Evolutionary conservation across 30 jellyfish, hydroid and myxozoan genomes (phyloP).

Genomic region (Thelohanellus kitauei): DNA sequence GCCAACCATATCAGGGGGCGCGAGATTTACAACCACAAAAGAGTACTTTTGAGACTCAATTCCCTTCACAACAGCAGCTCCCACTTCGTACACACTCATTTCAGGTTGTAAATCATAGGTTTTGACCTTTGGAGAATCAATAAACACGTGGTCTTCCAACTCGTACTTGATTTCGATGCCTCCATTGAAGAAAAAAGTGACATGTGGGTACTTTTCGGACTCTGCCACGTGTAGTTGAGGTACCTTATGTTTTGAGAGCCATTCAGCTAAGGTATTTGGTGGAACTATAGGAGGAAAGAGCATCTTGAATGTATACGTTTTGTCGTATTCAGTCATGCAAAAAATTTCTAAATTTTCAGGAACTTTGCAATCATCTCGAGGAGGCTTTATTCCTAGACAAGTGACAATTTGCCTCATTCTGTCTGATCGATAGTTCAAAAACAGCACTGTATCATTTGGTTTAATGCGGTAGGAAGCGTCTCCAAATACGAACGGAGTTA

Average conservation of each 20-base stretch:
- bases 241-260: slow-evolving; percentile 24
- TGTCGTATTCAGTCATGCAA: slow-evolving; percentile 67
- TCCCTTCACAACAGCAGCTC: slow-evolving; percentile 19
- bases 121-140: slow-evolving; percentile 96
- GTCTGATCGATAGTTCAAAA: slow-evolving; percentile 83
- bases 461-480: background rate
- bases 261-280: slow-evolving; percentile 68
- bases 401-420: slow-evolving; percentile 92
- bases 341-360: slow-evolving; percentile 30
- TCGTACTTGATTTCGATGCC: slow-evolving; percentile 61
- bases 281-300: slow-evolving; percentile 74
- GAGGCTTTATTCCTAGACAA: slow-evolving; percentile 47
- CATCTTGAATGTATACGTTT: slow-evolving; percentile 42
- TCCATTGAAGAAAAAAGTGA: slow-evolving; percentile 89
- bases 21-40: slow-evolving; percentile 64
- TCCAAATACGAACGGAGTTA: slow-evolving; percentile 40
- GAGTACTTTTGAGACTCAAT: slow-evolving; percentile 12
- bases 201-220: slow-evolving; percentile 95
- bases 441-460: slow-evolving; percentile 73
- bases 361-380: slow-evolving; percentile 41
- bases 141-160: slow-evolving; percentile 48
- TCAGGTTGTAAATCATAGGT: slow-evolving; percentile 85
- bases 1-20: slow-evolving; percentile 99
- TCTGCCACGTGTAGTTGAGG: slow-evolving; percentile 92
- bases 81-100: slow-evolving; percentile 80